Base-by-base conservation (phyloP, 2,113 vertebrate species). In the Corythornis vintsioides region DNA sequence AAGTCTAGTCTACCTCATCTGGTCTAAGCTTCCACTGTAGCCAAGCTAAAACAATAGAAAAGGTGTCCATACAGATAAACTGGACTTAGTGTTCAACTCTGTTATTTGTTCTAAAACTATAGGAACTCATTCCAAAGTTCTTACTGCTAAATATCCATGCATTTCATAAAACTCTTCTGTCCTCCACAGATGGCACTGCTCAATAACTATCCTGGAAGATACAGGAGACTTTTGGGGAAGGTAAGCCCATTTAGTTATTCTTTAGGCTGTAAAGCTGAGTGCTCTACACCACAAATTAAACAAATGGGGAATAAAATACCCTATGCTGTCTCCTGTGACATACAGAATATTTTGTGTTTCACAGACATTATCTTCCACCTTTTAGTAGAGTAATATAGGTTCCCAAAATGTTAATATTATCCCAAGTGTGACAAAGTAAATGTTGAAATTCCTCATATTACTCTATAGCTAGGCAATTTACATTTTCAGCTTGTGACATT, bases 371-470 rank as follows among this genome's bases (percentile, higher is more conserved):
- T 73, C 25, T 38, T 55, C 13, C 21, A 55, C 11, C 24, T 85
- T 82, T 79, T 91, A 25, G 13, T 67, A 47, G 11, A 1, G 0
- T 43, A 24, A 64, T 16, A 57, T 9, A 65, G 1, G 6, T 69
- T 82, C 21, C 17, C n/a, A 61, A 84, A 92, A 75, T 55, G 19
- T 76, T 82, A 57, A 86, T 55, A 67, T 48, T 78, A 75, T 86
- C 74, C 40, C 31, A n/a, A 53, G 5, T 40, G 29, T 75, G 61
- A 74, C 38, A 88, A 81, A 79, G 11, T 24, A 86, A 82, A 75
- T 74, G 81, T 57, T 75, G 66, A 95, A 65, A 76, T 90, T 73
- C 90, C 55, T 90, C 35, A 24, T 81, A 72, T 81, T 84, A 38
- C 42, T 66, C 24, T 67, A 60, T 31, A 72, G 20, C 17, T 57